Evolutionary conservation across 2,113 vertebrate species (phyloP), one percentile per base, ranked within the genome.

Genomic region (Pluvialis apricaria): DNA sequence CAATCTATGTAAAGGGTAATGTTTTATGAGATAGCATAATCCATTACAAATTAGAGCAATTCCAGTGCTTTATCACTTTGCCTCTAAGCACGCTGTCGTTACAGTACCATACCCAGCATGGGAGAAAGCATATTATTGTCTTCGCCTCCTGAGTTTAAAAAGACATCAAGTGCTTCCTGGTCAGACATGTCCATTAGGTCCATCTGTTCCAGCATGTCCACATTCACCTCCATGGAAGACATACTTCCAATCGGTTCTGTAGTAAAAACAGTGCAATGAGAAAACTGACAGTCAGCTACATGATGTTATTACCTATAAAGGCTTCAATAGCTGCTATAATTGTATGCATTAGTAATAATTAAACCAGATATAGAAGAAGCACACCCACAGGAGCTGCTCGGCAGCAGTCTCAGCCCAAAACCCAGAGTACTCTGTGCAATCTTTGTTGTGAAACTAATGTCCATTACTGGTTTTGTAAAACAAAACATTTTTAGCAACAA

Each of bases 181-280:
- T 99, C 99, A 17, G 98, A 99, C 47, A 99, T 94, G 83, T 99
- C 99, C 91, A 99, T 98, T 1, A 99, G 96, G 6, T 99, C 99
- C 99, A 99, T 99, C 95, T 99, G 99, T 90, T 99, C 99, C 97
- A 99, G 96, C 97, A 98, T 97, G 86, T 99, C 99, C 94, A 99
- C 99, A 0, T 98, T 98, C 82, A 99, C 98, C 91, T 99, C 99
- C 99, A 99, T 99, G 82, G 99, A 99, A 2, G 99, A 99, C 99
- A 99, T 98, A 85, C 98, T 98, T 40, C 98, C 99, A 92, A 98
- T 97, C 3, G 98, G 98, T 65, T 98, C 99, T 99, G 97, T 6
- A 75, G 81, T 22, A 76, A 42, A 66, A 94, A 93, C 1, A 61
- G 62, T 1, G 44, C 9, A 45, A 2, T 34, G 58, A 93, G 82